Base-by-base conservation (phyloP, 1,140 invertebrate species). In the Polypedilum vanderplanki region DNA sequence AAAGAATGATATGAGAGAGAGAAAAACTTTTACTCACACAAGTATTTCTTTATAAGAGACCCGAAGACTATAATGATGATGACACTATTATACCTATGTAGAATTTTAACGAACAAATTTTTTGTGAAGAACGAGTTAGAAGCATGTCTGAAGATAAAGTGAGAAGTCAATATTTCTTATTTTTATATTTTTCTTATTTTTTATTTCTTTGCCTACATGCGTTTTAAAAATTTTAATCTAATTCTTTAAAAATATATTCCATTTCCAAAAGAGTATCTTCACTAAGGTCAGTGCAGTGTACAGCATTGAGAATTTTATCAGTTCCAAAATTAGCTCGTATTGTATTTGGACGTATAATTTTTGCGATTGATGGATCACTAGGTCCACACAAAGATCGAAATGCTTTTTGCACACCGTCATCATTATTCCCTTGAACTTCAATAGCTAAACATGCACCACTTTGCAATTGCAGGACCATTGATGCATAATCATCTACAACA, bases 231-330 rank as follows among this genome's bases (percentile, higher is more conserved):
- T n/a, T 57, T 57, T 18, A 84, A 78, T 87, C 84, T 70, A 91
- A 80, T 78, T 92, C 91, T 82, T 90, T 91, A 78, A 92, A 93
- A 79, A 92, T 90, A 81, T 92, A 93, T 83, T 92, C 90, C 73
- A 91, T 88, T 86, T 98, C 96, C 75, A 96, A 82, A 64, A 88
- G 79, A 1, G 90, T 90, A 85, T 97, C 95, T 80, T 96, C 93
- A 0, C 89, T 87, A 74, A 98, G 84, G 86, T 98, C 95, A 41
- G 95, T 97, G 80, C 95, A 97, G 81, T 98, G 95, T 7, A 97
- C 85, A 8, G 92, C 94, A 85, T 97, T 98, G 80, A 91, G 87
- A 20, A 95, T 88, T 84, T 91, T 93, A 41, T 89, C 89, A 73
- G 85, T 87, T 0, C 96, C 95, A 85, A 92, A 95, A 77, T 89